These are phyloP conservation scores for Leucoraja erinaceus DNA, from an alignment of 2,113 vertebrate species.

Conservation along the genomic window DNA sequence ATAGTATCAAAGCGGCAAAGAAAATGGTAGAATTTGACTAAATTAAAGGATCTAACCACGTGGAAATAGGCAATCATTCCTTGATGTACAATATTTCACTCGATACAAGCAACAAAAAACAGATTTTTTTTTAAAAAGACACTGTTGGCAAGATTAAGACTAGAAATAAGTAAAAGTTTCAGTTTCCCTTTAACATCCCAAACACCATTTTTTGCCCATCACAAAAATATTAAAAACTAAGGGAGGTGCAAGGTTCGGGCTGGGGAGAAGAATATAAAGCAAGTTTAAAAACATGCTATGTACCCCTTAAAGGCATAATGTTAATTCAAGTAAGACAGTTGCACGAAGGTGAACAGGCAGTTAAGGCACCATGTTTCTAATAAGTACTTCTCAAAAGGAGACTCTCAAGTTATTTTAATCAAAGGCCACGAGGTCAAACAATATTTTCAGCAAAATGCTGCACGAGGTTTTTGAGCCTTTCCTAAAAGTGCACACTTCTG, in stretches of 20 bases:
- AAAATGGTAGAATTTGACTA: background rate
- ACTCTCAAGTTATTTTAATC: background rate
- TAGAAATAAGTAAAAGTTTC: background rate
- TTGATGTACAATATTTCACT: background rate
- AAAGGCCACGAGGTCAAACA: background rate
- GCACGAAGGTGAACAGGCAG: too few relatives aligned
- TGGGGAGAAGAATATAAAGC: background rate
- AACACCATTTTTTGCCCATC: background rate
- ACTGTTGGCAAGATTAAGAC: background rate
- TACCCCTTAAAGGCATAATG: background rate
- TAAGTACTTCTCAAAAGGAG: background rate
- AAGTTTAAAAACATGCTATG: background rate
- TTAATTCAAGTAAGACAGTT: background rate
- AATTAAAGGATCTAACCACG: background rate
- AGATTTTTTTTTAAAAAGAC: too few relatives aligned
- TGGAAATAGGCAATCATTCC: background rate
- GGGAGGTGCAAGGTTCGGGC: too few relatives aligned
- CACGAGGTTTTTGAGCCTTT: background rate
- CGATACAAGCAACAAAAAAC: too few relatives aligned
- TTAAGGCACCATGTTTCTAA: background rate
- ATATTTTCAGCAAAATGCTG: background rate
- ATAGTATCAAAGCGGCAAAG: background rate
- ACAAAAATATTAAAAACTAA: background rate
- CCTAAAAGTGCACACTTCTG: background rate
- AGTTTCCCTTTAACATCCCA: background rate